phyloP scores from a whole-genome alignment of 1,140 invertebrate species.

The Asobara japonica region DNA sequence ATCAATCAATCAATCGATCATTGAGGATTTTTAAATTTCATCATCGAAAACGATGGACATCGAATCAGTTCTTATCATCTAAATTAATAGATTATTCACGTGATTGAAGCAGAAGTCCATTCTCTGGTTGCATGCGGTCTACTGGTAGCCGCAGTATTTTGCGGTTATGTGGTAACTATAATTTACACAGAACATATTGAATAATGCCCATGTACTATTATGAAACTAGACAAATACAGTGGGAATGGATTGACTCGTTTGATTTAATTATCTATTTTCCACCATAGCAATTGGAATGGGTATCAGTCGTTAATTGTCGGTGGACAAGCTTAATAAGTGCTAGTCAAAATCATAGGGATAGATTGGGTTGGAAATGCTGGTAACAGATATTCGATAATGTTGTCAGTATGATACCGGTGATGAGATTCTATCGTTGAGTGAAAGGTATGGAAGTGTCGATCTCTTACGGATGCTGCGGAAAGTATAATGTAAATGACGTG shows the following conservation, averaged over 20 bases:
- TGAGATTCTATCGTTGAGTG: background rate
- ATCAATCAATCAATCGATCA: too few relatives aligned
- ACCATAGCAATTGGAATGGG: background rate
- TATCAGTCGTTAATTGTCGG: background rate
- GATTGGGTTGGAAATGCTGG: background rate
- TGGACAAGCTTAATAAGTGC: background rate
- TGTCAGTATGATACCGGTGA: background rate
- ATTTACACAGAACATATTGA: background rate
- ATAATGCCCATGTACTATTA: background rate
- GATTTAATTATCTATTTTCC: background rate
- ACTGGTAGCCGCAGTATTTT: background rate
- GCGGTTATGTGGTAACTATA: background rate
- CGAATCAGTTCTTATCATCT: background rate
- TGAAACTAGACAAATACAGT: background rate
- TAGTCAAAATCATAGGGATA: background rate
- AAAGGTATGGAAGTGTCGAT: slow-evolving; percentile 21
- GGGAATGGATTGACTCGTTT: background rate
- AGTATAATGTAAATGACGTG: background rate
- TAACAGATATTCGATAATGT: background rate
- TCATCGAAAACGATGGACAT: background rate
- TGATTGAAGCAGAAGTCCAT: background rate
- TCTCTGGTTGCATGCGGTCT: background rate
- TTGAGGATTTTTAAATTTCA: background rate
- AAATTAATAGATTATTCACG: background rate
- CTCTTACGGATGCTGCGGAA: background rate